Evolutionary conservation across 2,888 invertebrate species (phyloP).

Genomic region (Caenorhabditis sp.): DNA sequence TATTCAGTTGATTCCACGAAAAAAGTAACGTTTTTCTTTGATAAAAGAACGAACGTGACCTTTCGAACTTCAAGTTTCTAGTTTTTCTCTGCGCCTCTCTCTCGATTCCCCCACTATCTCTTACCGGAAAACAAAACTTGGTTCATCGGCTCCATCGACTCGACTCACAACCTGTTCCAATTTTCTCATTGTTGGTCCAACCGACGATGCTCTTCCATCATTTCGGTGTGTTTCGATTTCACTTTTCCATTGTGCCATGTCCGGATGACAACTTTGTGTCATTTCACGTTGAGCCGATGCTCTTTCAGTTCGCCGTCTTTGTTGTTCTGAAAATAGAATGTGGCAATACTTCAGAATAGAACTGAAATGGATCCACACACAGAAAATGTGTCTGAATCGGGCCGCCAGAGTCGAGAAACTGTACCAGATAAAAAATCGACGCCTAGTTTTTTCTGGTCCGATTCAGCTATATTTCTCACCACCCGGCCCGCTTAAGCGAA

Average conservation of each 20-base stretch:
- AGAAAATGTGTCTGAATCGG: too few relatives aligned
- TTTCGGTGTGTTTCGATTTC: slow-evolving; percentile 31
- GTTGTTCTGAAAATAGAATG: slow-evolving; percentile 25
- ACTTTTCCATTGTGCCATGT: slow-evolving; percentile 51
- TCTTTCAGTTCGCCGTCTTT: slow-evolving; percentile 35
- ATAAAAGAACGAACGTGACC: too few relatives aligned
- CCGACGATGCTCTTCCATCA: slow-evolving; percentile 46
- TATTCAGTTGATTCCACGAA: too few relatives aligned
- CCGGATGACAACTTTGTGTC: slow-evolving; percentile 56
- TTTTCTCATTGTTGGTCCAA: slow-evolving; percentile 50
- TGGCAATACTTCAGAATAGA: not conserved
- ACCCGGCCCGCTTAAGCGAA: too few relatives aligned
- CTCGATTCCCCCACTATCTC: not conserved
- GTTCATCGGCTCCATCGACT: slow-evolving; percentile 43
- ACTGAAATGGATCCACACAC: slow-evolving; percentile 6
- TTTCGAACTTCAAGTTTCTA: too few relatives aligned
- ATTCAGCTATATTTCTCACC: too few relatives aligned
- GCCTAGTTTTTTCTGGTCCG: too few relatives aligned
- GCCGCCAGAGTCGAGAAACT: too few relatives aligned
- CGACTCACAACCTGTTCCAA: slow-evolving; percentile 51
- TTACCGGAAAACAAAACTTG: slow-evolving; percentile 53
- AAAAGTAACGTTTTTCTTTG: too few relatives aligned
- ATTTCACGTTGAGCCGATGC: slow-evolving; percentile 47
- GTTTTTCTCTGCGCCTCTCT: too few relatives aligned
- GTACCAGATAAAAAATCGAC: too few relatives aligned